Evolutionary conservation across 2,113 vertebrate species (phyloP).

Genomic region (Gavialis gangeticus): DNA sequence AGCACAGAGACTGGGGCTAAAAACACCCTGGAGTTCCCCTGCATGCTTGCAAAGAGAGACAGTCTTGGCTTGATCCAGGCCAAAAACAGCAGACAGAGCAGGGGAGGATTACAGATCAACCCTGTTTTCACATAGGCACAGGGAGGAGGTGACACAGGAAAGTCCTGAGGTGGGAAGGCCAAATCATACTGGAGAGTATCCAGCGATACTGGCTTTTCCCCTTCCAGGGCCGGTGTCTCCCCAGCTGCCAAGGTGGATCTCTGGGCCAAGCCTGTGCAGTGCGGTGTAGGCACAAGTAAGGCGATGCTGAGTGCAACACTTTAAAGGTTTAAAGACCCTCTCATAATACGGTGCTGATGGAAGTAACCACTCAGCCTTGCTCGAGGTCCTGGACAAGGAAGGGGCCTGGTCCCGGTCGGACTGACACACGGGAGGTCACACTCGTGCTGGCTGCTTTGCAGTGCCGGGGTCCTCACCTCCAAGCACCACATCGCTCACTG

Average conservation of each 20-base stretch:
- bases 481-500: neutral
- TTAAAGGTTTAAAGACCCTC: neutral
- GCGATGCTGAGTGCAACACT: neutral
- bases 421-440: neutral
- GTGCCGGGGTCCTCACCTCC: neutral
- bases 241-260: neutral
- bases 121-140: no score
- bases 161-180: no score
- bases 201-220: neutral
- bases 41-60: no score
- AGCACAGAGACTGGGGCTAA: no score
- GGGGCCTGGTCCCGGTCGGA: neutral
- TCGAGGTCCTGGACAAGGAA: neutral
- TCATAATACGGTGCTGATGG: neutral
- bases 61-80: no score
- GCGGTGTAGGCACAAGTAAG: neutral
- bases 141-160: no score
- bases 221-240: neutral
- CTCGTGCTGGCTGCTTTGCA: neutral
- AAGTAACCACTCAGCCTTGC: neutral
- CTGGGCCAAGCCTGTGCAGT: neutral
- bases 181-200: no score
- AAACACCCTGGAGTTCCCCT: no score
- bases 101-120: no score
- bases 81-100: no score